Base-by-base conservation (phyloP, 2,888 invertebrate species). In the Uropetala carovei region DNA sequence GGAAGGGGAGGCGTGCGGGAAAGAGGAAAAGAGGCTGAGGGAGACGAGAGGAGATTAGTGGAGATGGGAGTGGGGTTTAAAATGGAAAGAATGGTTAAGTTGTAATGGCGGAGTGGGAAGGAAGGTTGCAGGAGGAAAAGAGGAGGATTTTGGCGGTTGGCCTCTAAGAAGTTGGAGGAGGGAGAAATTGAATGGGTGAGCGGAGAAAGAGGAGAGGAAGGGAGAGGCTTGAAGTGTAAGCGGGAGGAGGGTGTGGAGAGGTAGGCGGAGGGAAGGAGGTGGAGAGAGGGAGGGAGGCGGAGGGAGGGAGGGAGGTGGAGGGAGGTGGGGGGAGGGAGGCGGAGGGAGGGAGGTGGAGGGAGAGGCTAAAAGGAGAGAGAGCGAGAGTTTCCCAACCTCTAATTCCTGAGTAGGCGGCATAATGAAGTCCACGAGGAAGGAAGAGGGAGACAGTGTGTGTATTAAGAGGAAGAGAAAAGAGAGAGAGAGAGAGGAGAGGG, bases 341-440 rank as follows among this genome's bases (percentile, higher is more conserved):
- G 83, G 14, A 7, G 83, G 18, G 18, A 30, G 10, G 27, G 27
- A 56, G 16, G 9, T 43, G 83, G 83, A n/a, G 83, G 27, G 82
- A 4, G 56, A n/a, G 83, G 83, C 16, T 83, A 18, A 56, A 56
- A 83, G 43, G n/a, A n/a, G n/a, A 75, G 57, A n/a, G 83, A 10
- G 43, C 27, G 4, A 82, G 43, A 43, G 16, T 30, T 18, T 30
- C 18, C 82, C 56, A 13, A 0, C 0, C 83, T 83, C 18, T 11
- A 11, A 18, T n/a, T 2, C 56, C 18, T 9, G 83, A 16, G 16
- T 4, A 57, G n/a, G 83, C 16, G 4, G 57, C n/a, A 83, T 83
- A 83, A 83, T 83, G 56, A 83, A 83, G 83, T 83, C 83, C 83
- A 57, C 57, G 57, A 83, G 56, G 56, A 16, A 56, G 83, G 83